Evolutionary conservation across 2,888 invertebrate genomes (phyloP).

Genomic region (Melinopterus prodromus): DNA sequence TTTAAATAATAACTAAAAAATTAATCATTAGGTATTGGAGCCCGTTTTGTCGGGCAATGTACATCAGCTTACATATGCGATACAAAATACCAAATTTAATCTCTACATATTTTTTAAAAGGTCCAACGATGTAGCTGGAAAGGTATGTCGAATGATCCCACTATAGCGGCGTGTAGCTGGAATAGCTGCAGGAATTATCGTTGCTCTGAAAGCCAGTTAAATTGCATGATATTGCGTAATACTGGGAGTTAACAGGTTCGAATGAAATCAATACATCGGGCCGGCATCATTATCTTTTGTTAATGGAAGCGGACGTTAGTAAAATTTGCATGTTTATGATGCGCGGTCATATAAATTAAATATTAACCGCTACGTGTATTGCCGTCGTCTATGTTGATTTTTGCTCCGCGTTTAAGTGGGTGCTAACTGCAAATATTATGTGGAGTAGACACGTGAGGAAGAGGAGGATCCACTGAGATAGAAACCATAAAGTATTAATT

Average conservation of each 20-base stretch:
- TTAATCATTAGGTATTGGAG: too few species aligned
- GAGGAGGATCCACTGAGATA: too few species aligned
- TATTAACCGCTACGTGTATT: neutral
- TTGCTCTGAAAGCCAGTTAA: neutral
- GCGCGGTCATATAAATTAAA: neutral
- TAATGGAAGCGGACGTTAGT: constrained; percentile 17
- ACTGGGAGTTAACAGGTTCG: constrained; percentile 23
- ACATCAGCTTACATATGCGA: too few species aligned
- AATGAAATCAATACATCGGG: constrained; percentile 20
- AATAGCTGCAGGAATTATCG: neutral
- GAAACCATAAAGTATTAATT: too few species aligned
- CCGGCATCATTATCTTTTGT: constrained; percentile 25
- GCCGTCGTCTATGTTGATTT: neutral
- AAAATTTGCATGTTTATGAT: constrained; percentile 22
- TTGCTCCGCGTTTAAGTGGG: neutral
- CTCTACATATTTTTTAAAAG: too few species aligned
- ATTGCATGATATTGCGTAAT: constrained; percentile 23
- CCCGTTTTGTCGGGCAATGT: too few species aligned
- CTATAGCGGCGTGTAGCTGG: neutral
- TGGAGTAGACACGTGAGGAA: neutral
- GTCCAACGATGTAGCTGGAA: neutral
- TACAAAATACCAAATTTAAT: too few species aligned
- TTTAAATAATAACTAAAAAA: too few species aligned
- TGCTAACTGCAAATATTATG: neutral
- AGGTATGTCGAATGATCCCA: neutral